Evolutionary conservation across 2,797 vertebrate genomes (phyloP), one percentile per base, ranked within the genome.

Genomic region (Gobio occitaniae): DNA sequence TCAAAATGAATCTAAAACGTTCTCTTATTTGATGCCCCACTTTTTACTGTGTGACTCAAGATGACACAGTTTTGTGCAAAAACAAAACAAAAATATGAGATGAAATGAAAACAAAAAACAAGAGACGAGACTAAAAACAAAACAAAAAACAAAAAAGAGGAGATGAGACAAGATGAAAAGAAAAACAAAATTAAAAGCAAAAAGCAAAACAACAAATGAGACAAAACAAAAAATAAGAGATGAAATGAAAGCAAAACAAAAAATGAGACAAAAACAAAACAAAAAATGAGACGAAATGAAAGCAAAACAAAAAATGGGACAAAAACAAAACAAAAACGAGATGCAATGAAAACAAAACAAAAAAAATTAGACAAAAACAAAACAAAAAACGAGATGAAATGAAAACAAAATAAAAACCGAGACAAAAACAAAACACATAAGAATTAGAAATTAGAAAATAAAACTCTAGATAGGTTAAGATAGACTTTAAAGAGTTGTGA

Each of bases 1-100:
- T 70, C 38, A 16, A 65, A 75, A 83, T 75, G 1, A 32, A 75
- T 70, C 69, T 21, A 21, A 44, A 85, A 63, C 47, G 59, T 69
- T 4, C 63, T 81, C 48, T 41, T 81, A 87, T 86, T 69, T 52
- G 19, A 21, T 50, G 56, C 3, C 44, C 5, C 5, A 13, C 13
- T 52, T 75, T 36, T 75, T 15, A 50, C 48, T 7, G 47, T 75
- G 59, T n/a, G 17, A 66, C 7, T 29, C 25, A 65, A 63, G 19
- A 61, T 47, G 70, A 72, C 25, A 21, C 21, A 25, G 38, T 70
- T 70, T 69, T 56, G 52, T 47, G 59, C 7, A 15, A 7, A 65
- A 7, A 32, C 32, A 0, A 65, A 29, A 63, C n/a, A 44, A 29
- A 44, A 44, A 36, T 36, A 36, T 36, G 36, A 36, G 36, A 36